Evolutionary conservation across 2,888 invertebrate genomes (phyloP).

Genomic region (Tetrapedia diversipes): DNA sequence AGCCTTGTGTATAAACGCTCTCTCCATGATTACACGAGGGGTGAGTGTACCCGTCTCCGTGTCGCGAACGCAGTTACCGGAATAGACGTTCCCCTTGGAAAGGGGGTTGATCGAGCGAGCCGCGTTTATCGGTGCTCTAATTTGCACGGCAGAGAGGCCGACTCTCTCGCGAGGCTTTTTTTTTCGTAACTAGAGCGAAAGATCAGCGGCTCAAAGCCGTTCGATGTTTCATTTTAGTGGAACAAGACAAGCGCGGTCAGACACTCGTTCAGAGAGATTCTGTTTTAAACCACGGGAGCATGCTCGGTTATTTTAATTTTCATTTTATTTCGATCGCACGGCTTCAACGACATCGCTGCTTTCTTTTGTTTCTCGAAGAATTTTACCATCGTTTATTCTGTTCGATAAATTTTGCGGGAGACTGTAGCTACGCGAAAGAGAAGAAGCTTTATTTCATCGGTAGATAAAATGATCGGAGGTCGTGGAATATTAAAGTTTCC

Average conservation of each 20-base stretch:
- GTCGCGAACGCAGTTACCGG: conserved; percentile 36
- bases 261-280: not conserved
- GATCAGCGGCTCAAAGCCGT: conserved; percentile 18
- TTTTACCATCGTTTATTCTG: not conserved
- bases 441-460: too few species aligned
- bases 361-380: not conserved
- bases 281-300: not conserved
- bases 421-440: conserved; percentile 2
- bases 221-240: not conserved
- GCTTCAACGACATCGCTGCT: too few species aligned
- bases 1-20: conserved; percentile 8
- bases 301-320: not conserved
- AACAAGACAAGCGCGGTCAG: conserved; percentile 4
- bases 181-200: conserved; percentile 38
- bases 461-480: not conserved
- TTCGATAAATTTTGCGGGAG: not conserved
- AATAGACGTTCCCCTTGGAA: conserved; percentile 36
- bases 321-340: too few species aligned
- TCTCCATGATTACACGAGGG: conserved; percentile 12
- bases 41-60: conserved; percentile 21
- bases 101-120: conserved; percentile 38
- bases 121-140: conserved; percentile 42
- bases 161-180: conserved; percentile 14
- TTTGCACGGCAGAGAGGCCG: conserved; percentile 29
- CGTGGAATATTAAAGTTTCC: conserved; percentile 4